Evolutionary conservation across 2,888 invertebrate species (phyloP).

Genomic region (Teinopalpus imperialis): DNA sequence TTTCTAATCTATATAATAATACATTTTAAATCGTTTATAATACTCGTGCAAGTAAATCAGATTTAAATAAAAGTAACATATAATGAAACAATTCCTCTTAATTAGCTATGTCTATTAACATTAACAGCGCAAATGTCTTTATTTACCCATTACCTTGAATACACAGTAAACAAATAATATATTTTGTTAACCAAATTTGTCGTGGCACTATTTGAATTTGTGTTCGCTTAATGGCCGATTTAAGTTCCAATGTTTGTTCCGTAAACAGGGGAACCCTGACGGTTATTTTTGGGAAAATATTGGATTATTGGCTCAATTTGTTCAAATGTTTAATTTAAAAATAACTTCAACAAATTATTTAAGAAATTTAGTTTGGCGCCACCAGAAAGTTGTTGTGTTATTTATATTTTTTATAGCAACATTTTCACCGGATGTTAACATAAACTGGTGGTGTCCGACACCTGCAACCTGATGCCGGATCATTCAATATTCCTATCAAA

Average conservation of each 20-base stretch:
- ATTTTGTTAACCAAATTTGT: conserved; percentile 16
- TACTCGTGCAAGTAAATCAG: too few relatives aligned
- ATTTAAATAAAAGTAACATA: too few relatives aligned
- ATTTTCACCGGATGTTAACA: too few relatives aligned
- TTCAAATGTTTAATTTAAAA: conserved; percentile 9
- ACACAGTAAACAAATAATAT: conserved; percentile 8
- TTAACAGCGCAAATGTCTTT: conserved; percentile 5
- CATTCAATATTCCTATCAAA: too few relatives aligned
- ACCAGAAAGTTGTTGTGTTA: too few relatives aligned
- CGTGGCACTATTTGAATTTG: neutral
- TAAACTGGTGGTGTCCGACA: too few relatives aligned
- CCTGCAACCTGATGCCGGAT: too few relatives aligned
- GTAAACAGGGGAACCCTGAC: conserved; percentile 3
- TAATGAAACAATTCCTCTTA: too few relatives aligned
- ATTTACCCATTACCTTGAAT: conserved; percentile 6
- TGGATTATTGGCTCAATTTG: conserved; percentile 12
- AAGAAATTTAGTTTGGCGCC: neutral
- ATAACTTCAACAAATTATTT: neutral
- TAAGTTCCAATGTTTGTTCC: conserved; percentile 12
- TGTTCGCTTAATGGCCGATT: conserved; percentile 17
- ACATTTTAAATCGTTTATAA: too few relatives aligned
- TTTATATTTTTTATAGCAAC: too few relatives aligned
- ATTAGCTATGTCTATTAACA: too few relatives aligned
- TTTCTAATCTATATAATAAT: too few relatives aligned
- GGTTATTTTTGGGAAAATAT: conserved; percentile 6